A percentile compares a stretch with the other conserved stretches of the same genome.
phyloP scores from a whole-genome alignment of 2,888 invertebrate species.

The Chalcosyrphus nemorum region DNA sequence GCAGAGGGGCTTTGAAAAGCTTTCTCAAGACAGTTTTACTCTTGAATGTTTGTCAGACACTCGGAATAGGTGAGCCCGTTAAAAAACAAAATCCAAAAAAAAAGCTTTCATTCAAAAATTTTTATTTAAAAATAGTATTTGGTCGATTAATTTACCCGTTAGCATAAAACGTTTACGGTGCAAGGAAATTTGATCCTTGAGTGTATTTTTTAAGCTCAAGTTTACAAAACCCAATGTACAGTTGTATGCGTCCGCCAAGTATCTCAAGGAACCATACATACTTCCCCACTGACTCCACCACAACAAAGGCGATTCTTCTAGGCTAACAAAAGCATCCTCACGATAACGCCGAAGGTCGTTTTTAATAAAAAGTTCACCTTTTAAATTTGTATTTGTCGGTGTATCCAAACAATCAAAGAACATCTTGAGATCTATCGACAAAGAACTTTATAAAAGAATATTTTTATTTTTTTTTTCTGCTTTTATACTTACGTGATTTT shows the following conservation, averaged over 20 bases:
- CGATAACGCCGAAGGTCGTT: constrained; percentile 79
- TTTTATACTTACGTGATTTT: constrained; percentile 52
- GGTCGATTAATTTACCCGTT: constrained; percentile 78
- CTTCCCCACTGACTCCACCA: constrained; percentile 80
- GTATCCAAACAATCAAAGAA: constrained; percentile 78
- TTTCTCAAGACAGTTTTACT: too few species aligned
- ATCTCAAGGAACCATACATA: constrained; percentile 77
- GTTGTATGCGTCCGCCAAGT: constrained; percentile 78
- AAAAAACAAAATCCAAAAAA: not conserved
- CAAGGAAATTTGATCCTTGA: constrained; percentile 79
- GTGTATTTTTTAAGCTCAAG: constrained; percentile 77
- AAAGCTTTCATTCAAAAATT: not conserved
- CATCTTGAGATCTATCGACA: constrained; percentile 77
- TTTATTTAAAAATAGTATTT: constrained; percentile 77
- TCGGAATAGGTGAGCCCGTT: too few species aligned
- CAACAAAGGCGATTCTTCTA: constrained; percentile 80
- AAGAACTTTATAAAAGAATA: not conserved
- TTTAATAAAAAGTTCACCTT: constrained; percentile 75
- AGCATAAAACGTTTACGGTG: constrained; percentile 78
- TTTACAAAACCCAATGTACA: constrained; percentile 80
- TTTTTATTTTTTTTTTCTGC: not conserved
- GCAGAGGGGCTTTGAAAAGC: too few species aligned
- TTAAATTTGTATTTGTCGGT: constrained; percentile 70
- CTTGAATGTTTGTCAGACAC: too few species aligned
- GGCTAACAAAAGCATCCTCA: constrained; percentile 78